A percentile compares a stretch with the other conserved stretches of the same genome.
phyloP scores from a whole-genome alignment of 2,113 vertebrate species.

The Tursiops truncatus region DNA sequence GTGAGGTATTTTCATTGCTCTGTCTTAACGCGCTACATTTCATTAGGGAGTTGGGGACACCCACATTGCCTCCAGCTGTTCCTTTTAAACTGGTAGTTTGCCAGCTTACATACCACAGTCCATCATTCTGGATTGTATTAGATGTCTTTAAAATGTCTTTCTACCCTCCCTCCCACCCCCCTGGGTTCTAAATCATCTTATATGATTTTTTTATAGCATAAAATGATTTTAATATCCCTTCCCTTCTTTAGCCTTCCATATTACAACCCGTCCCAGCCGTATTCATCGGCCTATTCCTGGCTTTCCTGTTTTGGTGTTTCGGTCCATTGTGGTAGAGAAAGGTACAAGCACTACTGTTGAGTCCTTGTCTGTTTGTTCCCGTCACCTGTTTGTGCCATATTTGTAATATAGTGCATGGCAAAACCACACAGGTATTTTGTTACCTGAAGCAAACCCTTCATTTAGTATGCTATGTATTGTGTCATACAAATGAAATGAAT shows the following conservation, averaged over 20 bases:
- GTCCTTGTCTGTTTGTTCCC: slow-evolving; percentile 90
- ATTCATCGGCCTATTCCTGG: slow-evolving; percentile 99
- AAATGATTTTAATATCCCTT: slow-evolving; percentile 97
- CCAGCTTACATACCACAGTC: slow-evolving; percentile 76
- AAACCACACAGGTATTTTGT: slow-evolving; percentile 80
- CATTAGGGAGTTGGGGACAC: slow-evolving; percentile 36
- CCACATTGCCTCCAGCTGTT: slow-evolving; percentile 70
- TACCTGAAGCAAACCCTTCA: slow-evolving; percentile 88
- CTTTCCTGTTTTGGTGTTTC: slow-evolving; percentile 99
- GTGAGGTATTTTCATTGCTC: neutral
- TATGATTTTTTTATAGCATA: slow-evolving; percentile 86
- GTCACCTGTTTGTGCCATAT: slow-evolving; percentile 89
- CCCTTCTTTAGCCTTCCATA: slow-evolving; percentile 98
- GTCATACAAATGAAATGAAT: slow-evolving; percentile 75
- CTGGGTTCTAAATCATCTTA: slow-evolving; percentile 84
- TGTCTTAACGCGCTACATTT: slow-evolving; percentile 61
- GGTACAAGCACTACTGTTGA: slow-evolving; percentile 94
- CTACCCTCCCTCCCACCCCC: slow-evolving; percentile 47
- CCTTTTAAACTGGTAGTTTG: slow-evolving; percentile 74
- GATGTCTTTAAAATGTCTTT: slow-evolving; percentile 85
- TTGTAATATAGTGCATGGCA: slow-evolving; percentile 91
- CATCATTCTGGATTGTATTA: slow-evolving; percentile 81
- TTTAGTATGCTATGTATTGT: slow-evolving; percentile 82
- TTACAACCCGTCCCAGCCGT: slow-evolving; percentile 99
- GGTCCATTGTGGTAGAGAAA: slow-evolving; percentile 99